Conservation (phyloP, 2,888 invertebrate species). For the Saturnia japonica region DNA sequence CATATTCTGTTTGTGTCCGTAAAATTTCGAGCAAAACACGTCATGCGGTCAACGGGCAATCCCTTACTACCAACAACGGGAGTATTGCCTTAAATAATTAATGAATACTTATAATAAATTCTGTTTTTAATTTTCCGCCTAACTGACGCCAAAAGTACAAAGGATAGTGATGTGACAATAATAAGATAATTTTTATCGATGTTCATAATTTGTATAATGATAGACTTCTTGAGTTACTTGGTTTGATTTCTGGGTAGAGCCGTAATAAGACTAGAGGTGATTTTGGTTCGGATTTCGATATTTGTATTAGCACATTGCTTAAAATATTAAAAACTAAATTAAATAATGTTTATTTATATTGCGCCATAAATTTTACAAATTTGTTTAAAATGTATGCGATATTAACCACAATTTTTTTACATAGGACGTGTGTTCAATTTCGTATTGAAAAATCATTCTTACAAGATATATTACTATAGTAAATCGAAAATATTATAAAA, state of each 20-base stretch:
- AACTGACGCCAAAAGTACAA: slow-evolving; percentile 47
- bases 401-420: background rate
- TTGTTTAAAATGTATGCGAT: background rate
- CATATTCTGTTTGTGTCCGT: slow-evolving; percentile 70
- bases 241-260: background rate
- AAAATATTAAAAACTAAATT: too few species aligned
- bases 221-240: background rate
- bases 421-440: background rate
- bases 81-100: slow-evolving; percentile 74
- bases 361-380: background rate
- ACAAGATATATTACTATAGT: background rate
- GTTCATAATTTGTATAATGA: background rate
- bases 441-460: background rate
- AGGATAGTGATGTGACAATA: slow-evolving; percentile 17
- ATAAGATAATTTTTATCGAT: background rate
- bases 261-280: background rate
- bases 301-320: too few species aligned
- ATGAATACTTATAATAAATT: slow-evolving; percentile 75
- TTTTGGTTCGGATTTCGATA: background rate
- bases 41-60: slow-evolving; percentile 55
- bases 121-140: slow-evolving; percentile 76
- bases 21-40: slow-evolving; percentile 64
- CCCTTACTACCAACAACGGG: slow-evolving; percentile 41
- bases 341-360: too few species aligned
- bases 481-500: too few species aligned